Conservation (phyloP, 1,140 invertebrate species). For the Chelonus insularis region DNA sequence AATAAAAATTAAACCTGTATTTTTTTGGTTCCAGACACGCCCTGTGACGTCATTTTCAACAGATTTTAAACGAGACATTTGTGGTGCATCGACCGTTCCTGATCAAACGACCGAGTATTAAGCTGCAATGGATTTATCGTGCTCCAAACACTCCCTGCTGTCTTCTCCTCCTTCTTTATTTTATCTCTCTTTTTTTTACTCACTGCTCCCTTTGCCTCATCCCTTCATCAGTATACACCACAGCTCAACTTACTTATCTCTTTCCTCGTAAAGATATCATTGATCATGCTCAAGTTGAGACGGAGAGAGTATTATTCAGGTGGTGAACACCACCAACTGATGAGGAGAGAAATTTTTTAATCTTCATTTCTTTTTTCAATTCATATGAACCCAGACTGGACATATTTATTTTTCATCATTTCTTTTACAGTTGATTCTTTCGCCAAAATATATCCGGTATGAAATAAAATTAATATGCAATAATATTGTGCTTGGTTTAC, state of each 20-base stretch:
- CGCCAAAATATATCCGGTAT: too few relatives aligned
- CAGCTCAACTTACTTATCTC: conserved; percentile 30
- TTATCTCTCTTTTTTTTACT: neutral
- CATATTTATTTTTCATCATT: too few relatives aligned
- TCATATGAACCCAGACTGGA: too few relatives aligned
- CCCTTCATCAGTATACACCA: neutral
- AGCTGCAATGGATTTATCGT: conserved; percentile 42
- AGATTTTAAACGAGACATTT: neutral
- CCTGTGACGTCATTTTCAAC: too few relatives aligned
- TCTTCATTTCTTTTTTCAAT: neutral
- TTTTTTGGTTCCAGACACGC: too few relatives aligned
- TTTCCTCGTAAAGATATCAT: conserved; percentile 44
- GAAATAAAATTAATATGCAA: too few relatives aligned
- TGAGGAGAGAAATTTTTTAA: too few relatives aligned
- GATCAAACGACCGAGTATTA: conserved; percentile 35
- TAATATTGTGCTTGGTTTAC: too few relatives aligned
- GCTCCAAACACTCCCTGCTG: conserved; percentile 36
- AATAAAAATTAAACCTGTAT: too few relatives aligned
- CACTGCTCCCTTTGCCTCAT: neutral
- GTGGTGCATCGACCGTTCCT: conserved; percentile 15
- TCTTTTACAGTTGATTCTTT: too few relatives aligned
- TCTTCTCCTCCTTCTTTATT: conserved; percentile 20
- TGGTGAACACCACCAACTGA: conserved; percentile 2
- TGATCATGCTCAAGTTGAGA: conserved; percentile 37
- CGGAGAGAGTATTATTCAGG: neutral